phyloP scores from a whole-genome alignment of 2,113 vertebrate genomes.

The Seriola quinqueradiata region DNA sequence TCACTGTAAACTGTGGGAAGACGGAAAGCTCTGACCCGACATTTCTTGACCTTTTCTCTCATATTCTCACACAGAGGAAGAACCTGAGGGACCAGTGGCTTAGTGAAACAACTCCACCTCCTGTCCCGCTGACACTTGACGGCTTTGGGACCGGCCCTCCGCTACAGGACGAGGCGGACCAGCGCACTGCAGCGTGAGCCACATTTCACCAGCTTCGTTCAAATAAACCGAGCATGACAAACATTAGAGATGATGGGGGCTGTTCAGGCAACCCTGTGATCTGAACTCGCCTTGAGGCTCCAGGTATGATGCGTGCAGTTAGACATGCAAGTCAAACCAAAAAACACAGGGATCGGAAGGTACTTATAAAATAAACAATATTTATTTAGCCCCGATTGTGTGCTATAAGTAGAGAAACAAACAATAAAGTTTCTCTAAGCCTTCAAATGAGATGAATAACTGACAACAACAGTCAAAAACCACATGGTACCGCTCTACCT shows the following conservation, averaged over 20 bases:
- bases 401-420: too few species aligned
- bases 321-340: too few species aligned
- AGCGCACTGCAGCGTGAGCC: conserved; percentile 77
- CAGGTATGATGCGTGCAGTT: too few species aligned
- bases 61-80: conserved; percentile 74
- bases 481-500: too few species aligned
- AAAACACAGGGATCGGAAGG: too few species aligned
- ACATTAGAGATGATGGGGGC: neutral
- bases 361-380: too few species aligned
- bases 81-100: conserved; percentile 84
- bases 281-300: too few species aligned
- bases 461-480: too few species aligned
- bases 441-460: too few species aligned
- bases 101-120: conserved; percentile 74
- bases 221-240: neutral
- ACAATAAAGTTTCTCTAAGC: too few species aligned
- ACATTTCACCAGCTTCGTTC: conserved; percentile 5
- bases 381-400: too few species aligned
- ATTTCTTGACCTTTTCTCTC: conserved; percentile 12
- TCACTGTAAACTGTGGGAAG: neutral
- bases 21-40: neutral
- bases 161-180: conserved; percentile 70
- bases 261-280: too few species aligned
- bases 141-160: conserved; percentile 54
- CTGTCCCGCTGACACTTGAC: conserved; percentile 39